These are phyloP conservation scores for Casuarius casuarius DNA, from an alignment of 2,113 vertebrate genomes.

Conservation along the genomic window DNA sequence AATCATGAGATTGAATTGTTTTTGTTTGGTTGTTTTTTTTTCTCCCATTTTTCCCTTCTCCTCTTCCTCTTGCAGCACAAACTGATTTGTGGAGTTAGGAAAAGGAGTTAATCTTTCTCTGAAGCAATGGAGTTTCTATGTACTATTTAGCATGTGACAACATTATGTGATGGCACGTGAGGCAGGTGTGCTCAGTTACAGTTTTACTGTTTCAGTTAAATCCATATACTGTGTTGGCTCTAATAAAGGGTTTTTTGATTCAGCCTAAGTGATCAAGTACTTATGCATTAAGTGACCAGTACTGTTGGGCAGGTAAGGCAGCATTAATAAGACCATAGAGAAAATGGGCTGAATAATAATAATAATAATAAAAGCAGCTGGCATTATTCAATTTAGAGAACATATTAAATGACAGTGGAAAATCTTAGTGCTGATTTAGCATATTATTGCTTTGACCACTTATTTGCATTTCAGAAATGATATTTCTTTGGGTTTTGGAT, in stretches of 20 bases:
- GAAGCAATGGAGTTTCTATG: background rate
- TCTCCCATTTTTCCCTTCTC: background rate
- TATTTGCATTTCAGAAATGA: background rate
- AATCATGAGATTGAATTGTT: background rate
- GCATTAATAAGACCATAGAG: background rate
- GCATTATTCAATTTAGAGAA: background rate
- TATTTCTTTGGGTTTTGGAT: background rate
- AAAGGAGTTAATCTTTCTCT: background rate
- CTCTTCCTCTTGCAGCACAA: background rate
- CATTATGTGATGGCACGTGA: background rate
- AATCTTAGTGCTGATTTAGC: background rate
- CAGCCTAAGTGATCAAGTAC: background rate
- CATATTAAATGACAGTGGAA: background rate
- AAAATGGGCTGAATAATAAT: background rate
- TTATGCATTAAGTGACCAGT: background rate
- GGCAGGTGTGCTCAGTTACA: background rate
- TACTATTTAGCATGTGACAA: background rate
- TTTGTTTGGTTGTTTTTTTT: background rate
- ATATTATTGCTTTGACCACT: background rate
- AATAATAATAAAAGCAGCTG: background rate
- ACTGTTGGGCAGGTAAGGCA: background rate
- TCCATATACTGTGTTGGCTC: background rate
- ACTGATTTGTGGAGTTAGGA: accelerated
- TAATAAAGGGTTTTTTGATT: background rate
- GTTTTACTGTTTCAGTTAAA: background rate